A percentile compares a stretch with the other conserved stretches of the same genome.
These are phyloP conservation scores for Mormyrops boulengeri DNA, from an alignment of 2,797 vertebrate species.

Conservation along the genomic window DNA sequence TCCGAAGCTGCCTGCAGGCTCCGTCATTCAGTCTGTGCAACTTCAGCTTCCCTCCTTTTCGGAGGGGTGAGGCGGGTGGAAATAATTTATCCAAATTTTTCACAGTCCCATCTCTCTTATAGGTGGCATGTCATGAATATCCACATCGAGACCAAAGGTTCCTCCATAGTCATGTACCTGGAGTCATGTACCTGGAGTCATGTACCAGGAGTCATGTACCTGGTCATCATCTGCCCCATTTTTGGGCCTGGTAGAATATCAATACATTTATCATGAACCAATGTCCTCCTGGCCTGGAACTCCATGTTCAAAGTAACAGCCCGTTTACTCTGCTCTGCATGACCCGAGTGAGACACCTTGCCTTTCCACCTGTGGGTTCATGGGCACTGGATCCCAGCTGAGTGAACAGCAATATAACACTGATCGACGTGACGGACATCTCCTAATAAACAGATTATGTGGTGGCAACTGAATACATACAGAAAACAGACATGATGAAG, in stretches of 20 bases:
- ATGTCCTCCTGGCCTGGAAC: not conserved
- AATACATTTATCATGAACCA: not conserved
- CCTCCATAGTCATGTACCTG: not conserved
- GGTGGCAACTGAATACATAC: constrained; percentile 1
- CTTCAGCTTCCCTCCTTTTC: not conserved
- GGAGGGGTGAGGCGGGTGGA: not conserved
- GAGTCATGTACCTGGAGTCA: no score
- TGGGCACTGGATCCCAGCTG: not conserved
- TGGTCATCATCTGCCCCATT: not conserved
- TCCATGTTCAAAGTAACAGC: not conserved
- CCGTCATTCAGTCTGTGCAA: not conserved
- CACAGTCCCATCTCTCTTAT: not conserved
- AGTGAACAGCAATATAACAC: not conserved
- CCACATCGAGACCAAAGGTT: not conserved
- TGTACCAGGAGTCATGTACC: not conserved
- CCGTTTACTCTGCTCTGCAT: not conserved
- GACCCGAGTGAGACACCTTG: not conserved
- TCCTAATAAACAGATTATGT: not conserved
- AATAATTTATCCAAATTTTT: not conserved
- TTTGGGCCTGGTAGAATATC: not conserved
- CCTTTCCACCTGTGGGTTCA: not conserved
- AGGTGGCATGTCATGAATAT: not conserved
- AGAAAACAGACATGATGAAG: not conserved
- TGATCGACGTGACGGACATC: not conserved
- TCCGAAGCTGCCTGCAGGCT: not conserved